Evolutionary conservation across 2,797 vertebrate species (phyloP).

Genomic region (Muscicapa comitata): DNA sequence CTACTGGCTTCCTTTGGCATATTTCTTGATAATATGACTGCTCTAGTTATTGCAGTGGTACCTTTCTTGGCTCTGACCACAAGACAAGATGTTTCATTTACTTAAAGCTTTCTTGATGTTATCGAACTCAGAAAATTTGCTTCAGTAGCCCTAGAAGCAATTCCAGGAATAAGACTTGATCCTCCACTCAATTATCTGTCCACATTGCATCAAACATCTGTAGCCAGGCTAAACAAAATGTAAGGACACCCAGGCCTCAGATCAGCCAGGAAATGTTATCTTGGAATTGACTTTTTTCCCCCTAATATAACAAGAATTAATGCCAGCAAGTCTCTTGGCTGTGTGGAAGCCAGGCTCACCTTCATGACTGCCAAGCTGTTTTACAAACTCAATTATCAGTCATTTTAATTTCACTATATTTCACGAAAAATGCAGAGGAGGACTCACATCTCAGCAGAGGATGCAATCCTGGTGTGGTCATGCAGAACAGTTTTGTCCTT

Average conservation of each 20-base stretch:
- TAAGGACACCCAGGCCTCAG: background rate
- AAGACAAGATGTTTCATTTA: background rate
- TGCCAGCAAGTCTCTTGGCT: background rate
- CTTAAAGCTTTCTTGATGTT: slow-evolving; percentile 27
- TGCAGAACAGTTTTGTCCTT: slow-evolving; percentile 21
- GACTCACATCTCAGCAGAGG: background rate
- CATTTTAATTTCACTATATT: slow-evolving; percentile 45
- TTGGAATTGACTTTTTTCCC: background rate
- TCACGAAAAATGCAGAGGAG: slow-evolving; percentile 55
- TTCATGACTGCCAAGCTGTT: background rate
- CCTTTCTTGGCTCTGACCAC: background rate
- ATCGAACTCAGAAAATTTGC: slow-evolving; percentile 5
- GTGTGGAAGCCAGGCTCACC: background rate
- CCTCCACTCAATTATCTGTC: slow-evolving; percentile 19
- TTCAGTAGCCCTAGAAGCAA: slow-evolving; percentile 4
- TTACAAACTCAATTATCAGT: background rate
- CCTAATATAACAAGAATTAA: background rate
- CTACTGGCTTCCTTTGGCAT: background rate
- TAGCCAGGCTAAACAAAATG: background rate
- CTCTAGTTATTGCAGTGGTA: background rate
- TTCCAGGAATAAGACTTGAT: slow-evolving; percentile 50
- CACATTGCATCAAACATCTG: background rate
- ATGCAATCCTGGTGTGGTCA: background rate
- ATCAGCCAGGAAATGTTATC: background rate
- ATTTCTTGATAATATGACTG: background rate